Percentiles rank a stretch among this genome's conserved stretches.
Evolutionary conservation across 2,113 vertebrate species (phyloP).

Genomic region (Hippocampus guttulatus): DNA sequence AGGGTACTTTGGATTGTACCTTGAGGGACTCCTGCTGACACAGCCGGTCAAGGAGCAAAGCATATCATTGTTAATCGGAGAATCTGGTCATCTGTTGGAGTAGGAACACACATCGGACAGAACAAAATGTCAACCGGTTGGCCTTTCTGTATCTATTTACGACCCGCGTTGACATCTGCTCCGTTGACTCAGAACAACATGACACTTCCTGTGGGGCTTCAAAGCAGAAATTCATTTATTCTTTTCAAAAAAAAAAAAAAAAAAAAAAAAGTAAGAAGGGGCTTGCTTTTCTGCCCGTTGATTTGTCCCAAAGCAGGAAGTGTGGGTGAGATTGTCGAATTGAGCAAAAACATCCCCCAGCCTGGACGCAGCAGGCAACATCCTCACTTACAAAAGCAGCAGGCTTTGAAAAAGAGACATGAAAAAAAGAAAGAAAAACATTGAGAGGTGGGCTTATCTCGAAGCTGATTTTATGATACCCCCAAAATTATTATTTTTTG

Average conservation of each 20-base stretch:
- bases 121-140: not conserved
- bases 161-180: too few species aligned
- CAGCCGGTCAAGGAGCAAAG: not conserved
- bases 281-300: constrained; percentile 29
- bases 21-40: not conserved
- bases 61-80: not conserved
- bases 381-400: constrained; percentile 59
- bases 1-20: not conserved
- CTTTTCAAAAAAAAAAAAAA: too few species aligned
- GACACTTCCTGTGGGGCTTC: not conserved
- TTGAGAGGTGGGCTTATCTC: too few species aligned
- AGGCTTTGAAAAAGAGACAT: constrained; percentile 9
- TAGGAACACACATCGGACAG: not conserved
- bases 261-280: too few species aligned
- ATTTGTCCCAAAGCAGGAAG: constrained; percentile 65
- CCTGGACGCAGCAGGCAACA: constrained; percentile 46
- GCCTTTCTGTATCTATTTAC: too few species aligned
- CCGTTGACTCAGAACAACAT: too few species aligned
- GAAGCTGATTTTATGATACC: too few species aligned
- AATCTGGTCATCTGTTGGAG: not conserved
- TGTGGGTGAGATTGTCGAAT: constrained; percentile 42
- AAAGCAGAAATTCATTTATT: too few species aligned
- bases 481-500: too few species aligned
- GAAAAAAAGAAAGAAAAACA: too few species aligned
- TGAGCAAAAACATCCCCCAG: constrained; percentile 49